Percentiles rank a stretch among this genome's conserved stretches.
phyloP scores from a whole-genome alignment of 2,888 invertebrate species.

The Amiota minor region DNA sequence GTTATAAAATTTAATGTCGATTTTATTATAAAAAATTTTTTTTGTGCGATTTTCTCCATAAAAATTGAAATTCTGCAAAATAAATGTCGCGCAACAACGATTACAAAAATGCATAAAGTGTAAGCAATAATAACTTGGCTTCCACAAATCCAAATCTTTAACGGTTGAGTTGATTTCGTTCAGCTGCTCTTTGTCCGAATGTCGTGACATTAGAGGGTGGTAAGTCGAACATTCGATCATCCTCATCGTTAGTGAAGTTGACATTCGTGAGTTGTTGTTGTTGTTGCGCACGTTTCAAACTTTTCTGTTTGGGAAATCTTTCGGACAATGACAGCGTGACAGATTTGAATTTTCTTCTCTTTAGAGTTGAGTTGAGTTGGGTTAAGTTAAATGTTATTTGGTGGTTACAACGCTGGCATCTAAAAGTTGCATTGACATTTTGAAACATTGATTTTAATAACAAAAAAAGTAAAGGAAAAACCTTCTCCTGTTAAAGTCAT shows the following conservation, averaged over 20 bases:
- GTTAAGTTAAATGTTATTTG: neutral
- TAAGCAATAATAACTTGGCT: too few species aligned
- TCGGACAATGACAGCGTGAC: conserved; percentile 15
- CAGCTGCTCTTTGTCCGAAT: neutral
- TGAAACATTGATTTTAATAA: neutral
- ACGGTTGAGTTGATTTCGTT: neutral
- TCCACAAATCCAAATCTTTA: too few species aligned
- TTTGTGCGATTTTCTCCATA: neutral
- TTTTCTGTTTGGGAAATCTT: conserved; percentile 16
- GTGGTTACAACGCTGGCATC: neutral
- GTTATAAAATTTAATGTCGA: too few species aligned
- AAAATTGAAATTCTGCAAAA: neutral
- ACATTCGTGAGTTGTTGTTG: neutral
- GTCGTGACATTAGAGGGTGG: neutral
- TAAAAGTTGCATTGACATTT: neutral
- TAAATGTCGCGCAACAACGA: too few species aligned
- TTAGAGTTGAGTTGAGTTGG: neutral
- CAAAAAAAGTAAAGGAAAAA: neutral
- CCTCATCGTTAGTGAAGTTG: neutral
- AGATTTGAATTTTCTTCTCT: neutral
- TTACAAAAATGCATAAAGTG: too few species aligned
- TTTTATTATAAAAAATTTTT: too few species aligned
- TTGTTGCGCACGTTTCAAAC: conserved; percentile 12
- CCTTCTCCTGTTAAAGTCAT: neutral
- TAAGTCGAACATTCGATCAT: neutral